phyloP scores from a whole-genome alignment of 2,888 invertebrate species.

The Acleris laterana region DNA sequence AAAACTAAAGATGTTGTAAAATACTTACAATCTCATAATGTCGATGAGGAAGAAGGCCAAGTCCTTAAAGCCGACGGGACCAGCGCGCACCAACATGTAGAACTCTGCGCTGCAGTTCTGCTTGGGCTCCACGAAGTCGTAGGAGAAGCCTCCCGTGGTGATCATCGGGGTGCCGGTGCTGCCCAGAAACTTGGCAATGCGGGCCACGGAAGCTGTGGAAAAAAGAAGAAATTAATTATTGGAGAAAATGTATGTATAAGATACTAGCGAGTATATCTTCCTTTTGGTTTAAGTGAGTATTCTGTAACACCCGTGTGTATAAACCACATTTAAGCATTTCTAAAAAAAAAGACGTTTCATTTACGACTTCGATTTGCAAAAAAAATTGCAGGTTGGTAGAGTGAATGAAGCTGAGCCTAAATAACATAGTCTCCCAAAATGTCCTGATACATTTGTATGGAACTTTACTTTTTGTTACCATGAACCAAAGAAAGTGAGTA shows the following conservation, averaged over 20 bases:
- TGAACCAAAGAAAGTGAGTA: too few species aligned
- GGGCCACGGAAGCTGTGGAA: constrained; percentile 90
- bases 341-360: too few species aligned
- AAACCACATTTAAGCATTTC: too few species aligned
- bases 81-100: constrained; percentile 90
- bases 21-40: constrained; percentile 87
- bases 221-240: constrained; percentile 21
- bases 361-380: too few species aligned
- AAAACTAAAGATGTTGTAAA: background rate
- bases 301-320: too few species aligned
- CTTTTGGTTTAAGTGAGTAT: too few species aligned
- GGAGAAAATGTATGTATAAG: background rate
- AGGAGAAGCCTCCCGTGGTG: constrained; percentile 92
- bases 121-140: constrained; percentile 90
- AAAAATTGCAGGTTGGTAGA: too few species aligned
- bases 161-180: constrained; percentile 89
- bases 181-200: constrained; percentile 91
- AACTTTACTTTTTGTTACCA: too few species aligned
- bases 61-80: constrained; percentile 89
- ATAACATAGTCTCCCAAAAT: too few species aligned
- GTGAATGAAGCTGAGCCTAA: too few species aligned
- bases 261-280: background rate
- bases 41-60: constrained; percentile 88
- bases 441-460: too few species aligned
- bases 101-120: constrained; percentile 89